Evolutionary conservation across 2,888 invertebrate genomes (phyloP), one percentile per base, ranked within the genome.

Genomic region (Anarsia innoxiella): DNA sequence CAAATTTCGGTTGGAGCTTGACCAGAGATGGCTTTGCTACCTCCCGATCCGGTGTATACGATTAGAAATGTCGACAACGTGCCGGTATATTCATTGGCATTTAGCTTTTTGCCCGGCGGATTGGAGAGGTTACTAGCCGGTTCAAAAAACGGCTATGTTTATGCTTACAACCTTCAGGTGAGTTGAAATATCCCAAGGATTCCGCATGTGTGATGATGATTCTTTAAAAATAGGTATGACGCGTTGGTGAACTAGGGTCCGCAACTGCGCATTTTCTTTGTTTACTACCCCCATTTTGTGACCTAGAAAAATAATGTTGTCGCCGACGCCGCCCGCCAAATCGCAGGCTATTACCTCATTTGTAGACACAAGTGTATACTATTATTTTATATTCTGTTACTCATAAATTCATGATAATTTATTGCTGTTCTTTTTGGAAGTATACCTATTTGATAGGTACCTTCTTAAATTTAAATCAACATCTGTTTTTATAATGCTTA

Each of bases 111-210:
- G 54, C 78, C 78, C 48, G 87, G 87, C 46, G 86, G 86, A 52
- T 86, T 87, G 47, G 88, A 89, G 60, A 84, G 87, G 61, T 80
- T 94, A 56, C 87, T 92, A 62, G 91, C 91, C 55, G 93, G 93
- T 42, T 90, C 91, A 19, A 88, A 90, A 63, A 89, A 88, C 66
- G 94, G 94, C 52, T 88, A 85, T 58, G 88, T 93, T 52, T 90
- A 91, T 72, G 87, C 92, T 63, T 94, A 92, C 91, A 91, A 93
- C 80, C 86, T 94, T 67, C 89, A 91, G 86, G 93, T 93, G 78
- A 79, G 78, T 55, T 62, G 56, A 59, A 46, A 57, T 59, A 60
- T 68, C 66, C 51, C 51, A 60, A 61, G 56, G 49, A 63, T 63
- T 51, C 51, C 50, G 49, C 64, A 27, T 39, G n/a, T 36, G 23